Evolutionary conservation across 1,140 invertebrate species (phyloP).

Genomic region (Ceratoteleas bidentatus): DNA sequence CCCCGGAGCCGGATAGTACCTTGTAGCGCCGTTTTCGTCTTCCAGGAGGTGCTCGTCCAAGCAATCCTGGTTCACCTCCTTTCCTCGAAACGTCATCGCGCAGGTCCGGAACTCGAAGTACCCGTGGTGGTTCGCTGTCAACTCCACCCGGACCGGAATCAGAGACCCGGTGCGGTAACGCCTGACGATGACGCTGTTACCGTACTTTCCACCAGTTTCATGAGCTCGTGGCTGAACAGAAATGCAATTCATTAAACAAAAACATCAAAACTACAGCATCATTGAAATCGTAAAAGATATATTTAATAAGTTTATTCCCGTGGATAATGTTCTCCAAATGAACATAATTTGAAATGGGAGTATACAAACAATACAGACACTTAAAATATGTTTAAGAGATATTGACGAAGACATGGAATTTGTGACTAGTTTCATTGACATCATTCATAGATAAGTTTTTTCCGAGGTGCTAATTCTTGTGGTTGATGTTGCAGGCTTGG

Average conservation of each 20-base stretch:
- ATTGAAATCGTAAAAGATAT: no score
- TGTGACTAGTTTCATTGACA: neutral
- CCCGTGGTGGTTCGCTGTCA: constrained; percentile 91
- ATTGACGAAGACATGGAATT: no score
- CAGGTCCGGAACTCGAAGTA: constrained; percentile 95
- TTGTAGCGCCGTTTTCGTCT: constrained; percentile 81
- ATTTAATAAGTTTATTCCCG: no score
- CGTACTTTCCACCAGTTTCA: constrained; percentile 92
- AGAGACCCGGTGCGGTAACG: constrained; percentile 86
- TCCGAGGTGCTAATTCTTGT: no score
- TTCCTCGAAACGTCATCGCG: constrained; percentile 82
- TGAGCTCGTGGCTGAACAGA: constrained; percentile 90
- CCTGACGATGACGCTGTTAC: constrained; percentile 89
- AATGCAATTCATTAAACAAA: no score
- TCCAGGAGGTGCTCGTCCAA: constrained; percentile 87
- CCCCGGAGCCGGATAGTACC: constrained; percentile 89
- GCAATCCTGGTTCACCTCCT: constrained; percentile 87
- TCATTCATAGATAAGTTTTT: no score
- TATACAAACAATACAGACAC: no score
- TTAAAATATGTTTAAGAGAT: no score
- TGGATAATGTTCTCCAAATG: no score
- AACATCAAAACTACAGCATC: no score
- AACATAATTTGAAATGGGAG: no score
- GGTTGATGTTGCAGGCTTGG: no score
- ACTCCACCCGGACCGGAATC: constrained; percentile 88